Percentiles rank a stretch among this genome's conserved stretches.
These are phyloP conservation scores for Papilio glaucus DNA, from an alignment of 1,140 invertebrate genomes.

Conservation along the genomic window DNA sequence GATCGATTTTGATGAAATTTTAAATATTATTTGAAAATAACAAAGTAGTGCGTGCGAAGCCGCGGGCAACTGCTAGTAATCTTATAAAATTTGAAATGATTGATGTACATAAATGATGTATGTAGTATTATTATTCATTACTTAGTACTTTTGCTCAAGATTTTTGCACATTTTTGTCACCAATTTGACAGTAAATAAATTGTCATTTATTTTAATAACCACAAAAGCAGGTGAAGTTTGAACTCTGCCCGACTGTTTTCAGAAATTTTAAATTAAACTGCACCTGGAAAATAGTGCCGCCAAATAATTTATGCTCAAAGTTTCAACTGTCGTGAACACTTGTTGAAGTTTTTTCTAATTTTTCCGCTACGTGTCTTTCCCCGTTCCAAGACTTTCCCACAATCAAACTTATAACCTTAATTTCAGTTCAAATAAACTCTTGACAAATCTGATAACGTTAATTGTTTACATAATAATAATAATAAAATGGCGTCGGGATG, in stretches of 20 bases:
- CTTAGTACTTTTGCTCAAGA: no score
- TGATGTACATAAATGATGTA: no score
- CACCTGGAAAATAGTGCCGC: conserved; percentile 13
- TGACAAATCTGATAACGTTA: no score
- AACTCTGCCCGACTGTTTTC: conserved; percentile 18
- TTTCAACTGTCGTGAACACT: conserved; percentile 11
- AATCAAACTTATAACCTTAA: background rate
- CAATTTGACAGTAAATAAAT: conserved; percentile 7
- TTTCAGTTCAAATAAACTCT: no score
- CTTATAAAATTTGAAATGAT: no score
- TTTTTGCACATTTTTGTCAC: background rate
- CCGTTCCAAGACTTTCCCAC: background rate
- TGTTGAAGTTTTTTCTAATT: background rate
- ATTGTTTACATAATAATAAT: no score
- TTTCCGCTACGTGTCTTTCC: background rate
- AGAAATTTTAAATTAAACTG: conserved; percentile 24
- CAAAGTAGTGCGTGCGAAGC: no score
- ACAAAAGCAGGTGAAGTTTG: background rate
- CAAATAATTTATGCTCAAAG: conserved; percentile 24
- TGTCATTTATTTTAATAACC: conserved; percentile 15
- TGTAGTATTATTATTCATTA: no score
- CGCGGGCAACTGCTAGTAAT: no score
- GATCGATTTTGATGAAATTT: no score
- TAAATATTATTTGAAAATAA: no score
- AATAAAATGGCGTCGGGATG: no score